Percentiles rank a stretch among this genome's conserved stretches.
Conservation (phyloP, 1,140 invertebrate genomes). For the Phocides pigmalion region DNA sequence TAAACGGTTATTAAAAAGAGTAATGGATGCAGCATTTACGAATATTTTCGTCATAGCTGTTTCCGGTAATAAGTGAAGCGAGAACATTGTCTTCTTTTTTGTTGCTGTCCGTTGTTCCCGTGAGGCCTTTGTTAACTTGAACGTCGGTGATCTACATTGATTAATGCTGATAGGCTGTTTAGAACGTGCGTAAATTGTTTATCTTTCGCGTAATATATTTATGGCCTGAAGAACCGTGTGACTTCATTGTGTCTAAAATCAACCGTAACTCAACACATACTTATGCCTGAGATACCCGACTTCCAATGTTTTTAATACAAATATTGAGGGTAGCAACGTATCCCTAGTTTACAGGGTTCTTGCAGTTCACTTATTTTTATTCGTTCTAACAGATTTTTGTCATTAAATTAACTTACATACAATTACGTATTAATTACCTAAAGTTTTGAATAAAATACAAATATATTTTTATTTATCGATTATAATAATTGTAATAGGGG, state of each 20-base stretch:
- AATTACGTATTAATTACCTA: too few relatives aligned
- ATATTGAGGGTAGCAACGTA: too few relatives aligned
- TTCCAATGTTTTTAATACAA: background rate
- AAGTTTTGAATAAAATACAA: too few relatives aligned
- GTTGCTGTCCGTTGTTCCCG: constrained; percentile 41
- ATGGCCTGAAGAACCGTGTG: background rate
- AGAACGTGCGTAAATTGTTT: constrained; percentile 19
- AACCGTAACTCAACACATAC: background rate
- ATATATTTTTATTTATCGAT: too few relatives aligned
- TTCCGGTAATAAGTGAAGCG: constrained; percentile 48
- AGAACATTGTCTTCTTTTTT: constrained; percentile 56
- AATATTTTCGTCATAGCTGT: constrained; percentile 37
- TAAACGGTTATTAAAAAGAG: constrained; percentile 15
- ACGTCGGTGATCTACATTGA: constrained; percentile 20
- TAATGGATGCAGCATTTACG: constrained; percentile 20
- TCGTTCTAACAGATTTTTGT: too few relatives aligned
- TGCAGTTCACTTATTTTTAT: too few relatives aligned
- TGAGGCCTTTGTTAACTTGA: constrained; percentile 20
- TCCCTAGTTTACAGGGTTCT: too few relatives aligned
- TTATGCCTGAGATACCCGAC: background rate
- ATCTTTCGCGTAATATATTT: constrained; percentile 4
- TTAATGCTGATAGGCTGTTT: constrained; percentile 22
- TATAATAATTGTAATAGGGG: too few relatives aligned
- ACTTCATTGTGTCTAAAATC: background rate
- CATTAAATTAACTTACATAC: too few relatives aligned